Evolutionary conservation across 1,140 invertebrate genomes (phyloP).

Genomic region (Saccostrea glomerata): DNA sequence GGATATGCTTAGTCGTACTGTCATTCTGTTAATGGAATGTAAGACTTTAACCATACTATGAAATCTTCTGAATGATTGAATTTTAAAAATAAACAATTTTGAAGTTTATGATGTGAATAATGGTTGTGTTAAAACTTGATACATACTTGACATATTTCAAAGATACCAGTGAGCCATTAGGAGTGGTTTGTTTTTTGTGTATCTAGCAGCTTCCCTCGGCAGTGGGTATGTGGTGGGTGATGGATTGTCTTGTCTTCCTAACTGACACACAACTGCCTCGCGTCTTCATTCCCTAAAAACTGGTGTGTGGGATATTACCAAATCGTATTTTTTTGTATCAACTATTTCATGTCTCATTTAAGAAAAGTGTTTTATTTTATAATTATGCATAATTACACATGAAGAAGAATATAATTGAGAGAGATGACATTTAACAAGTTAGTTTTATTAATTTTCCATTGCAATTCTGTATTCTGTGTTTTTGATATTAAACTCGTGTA

Average conservation of each 20-base stretch:
- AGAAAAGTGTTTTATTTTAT: background rate
- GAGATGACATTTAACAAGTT: background rate
- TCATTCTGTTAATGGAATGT: background rate
- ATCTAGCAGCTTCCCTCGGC: no score
- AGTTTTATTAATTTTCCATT: background rate
- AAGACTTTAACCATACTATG: background rate
- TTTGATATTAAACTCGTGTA: background rate
- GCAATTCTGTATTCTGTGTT: background rate
- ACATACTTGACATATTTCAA: no score
- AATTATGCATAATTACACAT: background rate
- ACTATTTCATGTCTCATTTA: background rate
- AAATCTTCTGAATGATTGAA: background rate
- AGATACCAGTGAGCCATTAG: no score
- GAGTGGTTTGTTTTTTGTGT: no score
- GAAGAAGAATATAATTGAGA: background rate
- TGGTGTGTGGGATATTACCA: background rate
- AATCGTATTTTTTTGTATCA: background rate
- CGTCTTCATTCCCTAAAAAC: background rate
- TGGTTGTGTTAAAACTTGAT: background rate
- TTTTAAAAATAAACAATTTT: background rate
- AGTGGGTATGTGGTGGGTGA: background rate
- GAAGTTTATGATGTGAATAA: background rate
- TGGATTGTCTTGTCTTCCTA: background rate
- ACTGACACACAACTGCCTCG: background rate
- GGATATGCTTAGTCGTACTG: no score